Evolutionary conservation across 2,888 invertebrate genomes (phyloP).

Genomic region (Oconnorella tubifera): DNA sequence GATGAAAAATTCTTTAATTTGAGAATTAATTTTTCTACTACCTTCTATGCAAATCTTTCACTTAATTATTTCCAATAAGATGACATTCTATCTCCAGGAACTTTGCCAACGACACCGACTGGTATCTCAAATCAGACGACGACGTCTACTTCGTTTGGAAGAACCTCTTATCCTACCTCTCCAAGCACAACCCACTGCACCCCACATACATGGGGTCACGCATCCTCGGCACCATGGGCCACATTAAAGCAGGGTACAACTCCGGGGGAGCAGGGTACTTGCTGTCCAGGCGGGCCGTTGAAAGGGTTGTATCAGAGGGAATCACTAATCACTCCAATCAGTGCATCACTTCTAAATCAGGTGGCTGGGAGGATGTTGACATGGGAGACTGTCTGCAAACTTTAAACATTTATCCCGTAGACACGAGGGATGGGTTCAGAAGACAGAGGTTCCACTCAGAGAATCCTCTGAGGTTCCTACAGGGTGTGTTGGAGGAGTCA

Average conservation of each 20-base stretch:
- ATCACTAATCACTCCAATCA: background rate
- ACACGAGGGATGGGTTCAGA: background rate
- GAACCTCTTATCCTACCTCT: constrained; percentile 4
- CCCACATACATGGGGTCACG: background rate
- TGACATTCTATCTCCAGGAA: no score
- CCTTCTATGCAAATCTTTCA: no score
- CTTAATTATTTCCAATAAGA: no score
- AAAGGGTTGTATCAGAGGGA: background rate
- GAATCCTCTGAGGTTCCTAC: background rate
- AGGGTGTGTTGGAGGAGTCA: background rate
- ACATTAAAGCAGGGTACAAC: constrained; percentile 6
- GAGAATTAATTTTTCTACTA: no score
- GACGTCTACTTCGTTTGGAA: constrained; percentile 7
- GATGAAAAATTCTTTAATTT: no score
- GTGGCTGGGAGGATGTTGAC: background rate
- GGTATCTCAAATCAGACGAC: constrained; percentile 11
- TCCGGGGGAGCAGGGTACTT: constrained; percentile 12
- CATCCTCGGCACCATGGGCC: background rate
- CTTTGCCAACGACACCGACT: background rate
- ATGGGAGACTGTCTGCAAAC: background rate
- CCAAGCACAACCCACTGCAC: background rate
- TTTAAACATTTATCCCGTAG: background rate
- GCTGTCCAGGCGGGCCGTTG: background rate
- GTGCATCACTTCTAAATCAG: background rate
- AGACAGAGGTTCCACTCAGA: background rate